phyloP scores from a whole-genome alignment of 2,888 invertebrate species.

The Belgica antarctica region DNA sequence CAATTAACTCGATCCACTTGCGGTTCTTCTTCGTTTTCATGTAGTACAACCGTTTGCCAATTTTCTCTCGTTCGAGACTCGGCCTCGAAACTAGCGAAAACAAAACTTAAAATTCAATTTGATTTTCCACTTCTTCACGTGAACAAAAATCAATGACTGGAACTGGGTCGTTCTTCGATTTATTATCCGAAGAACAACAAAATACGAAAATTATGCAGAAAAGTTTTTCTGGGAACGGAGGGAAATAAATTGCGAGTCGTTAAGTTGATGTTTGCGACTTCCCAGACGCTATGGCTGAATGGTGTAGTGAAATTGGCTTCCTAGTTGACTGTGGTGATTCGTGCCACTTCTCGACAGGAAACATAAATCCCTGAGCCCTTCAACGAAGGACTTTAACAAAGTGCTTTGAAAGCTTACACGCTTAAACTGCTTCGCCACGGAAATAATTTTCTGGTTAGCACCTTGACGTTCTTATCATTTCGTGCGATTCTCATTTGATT shows the following conservation, averaged over 20 bases:
- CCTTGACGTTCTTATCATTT: not conserved
- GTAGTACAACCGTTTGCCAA: no score
- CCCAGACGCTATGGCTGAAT: not conserved
- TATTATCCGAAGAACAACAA: constrained; percentile 24
- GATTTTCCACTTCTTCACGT: not conserved
- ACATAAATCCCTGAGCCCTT: constrained; percentile 3
- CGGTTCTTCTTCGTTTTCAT: no score
- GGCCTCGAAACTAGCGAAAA: no score
- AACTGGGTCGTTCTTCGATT: constrained; percentile 41
- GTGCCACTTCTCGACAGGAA: not conserved
- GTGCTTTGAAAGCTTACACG: constrained; percentile 15
- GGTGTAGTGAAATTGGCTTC: not conserved
- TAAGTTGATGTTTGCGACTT: constrained; percentile 6
- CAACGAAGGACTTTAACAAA: not conserved
- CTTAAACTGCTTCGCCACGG: not conserved
- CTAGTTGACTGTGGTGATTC: not conserved
- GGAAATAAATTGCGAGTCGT: constrained; percentile 21
- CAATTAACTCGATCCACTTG: no score
- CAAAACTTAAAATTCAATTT: not conserved
- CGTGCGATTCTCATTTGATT: not conserved
- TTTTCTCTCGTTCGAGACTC: no score
- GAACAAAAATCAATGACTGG: constrained; percentile 33
- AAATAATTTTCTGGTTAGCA: not conserved
- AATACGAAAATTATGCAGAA: constrained; percentile 22
- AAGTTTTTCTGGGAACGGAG: not conserved